Percentiles rank a stretch among this genome's conserved stretches.
phyloP scores from a whole-genome alignment of 2,888 invertebrate genomes.

The Melitaea athalia region DNA sequence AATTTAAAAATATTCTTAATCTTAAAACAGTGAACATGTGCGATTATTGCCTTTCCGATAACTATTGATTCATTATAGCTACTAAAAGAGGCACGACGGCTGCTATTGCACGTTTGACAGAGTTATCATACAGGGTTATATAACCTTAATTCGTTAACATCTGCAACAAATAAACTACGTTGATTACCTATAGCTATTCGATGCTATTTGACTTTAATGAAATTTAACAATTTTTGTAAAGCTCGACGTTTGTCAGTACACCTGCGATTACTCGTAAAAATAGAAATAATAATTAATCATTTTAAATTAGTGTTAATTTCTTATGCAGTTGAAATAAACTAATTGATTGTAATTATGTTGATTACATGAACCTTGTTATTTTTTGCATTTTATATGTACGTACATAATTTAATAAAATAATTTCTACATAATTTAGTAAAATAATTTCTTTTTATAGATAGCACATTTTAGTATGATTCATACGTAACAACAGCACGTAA shows the following conservation, averaged over 20 bases:
- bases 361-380: neutral
- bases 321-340: neutral
- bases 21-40: conserved; percentile 24
- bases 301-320: neutral
- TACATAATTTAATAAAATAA: neutral
- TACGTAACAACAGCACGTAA: neutral
- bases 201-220: conserved; percentile 9
- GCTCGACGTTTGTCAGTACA: conserved; percentile 1
- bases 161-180: conserved; percentile 8
- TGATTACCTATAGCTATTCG: neutral
- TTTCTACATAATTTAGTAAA: neutral
- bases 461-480: conserved; percentile 6
- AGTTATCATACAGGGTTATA: conserved; percentile 12
- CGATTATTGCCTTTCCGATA: conserved; percentile 40
- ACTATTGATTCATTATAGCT: conserved; percentile 43
- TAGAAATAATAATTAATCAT: neutral
- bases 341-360: neutral
- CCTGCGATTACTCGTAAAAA: neutral
- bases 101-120: conserved; percentile 52
- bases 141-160: conserved; percentile 14
- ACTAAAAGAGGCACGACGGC: conserved; percentile 72
- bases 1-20: conserved; percentile 19
- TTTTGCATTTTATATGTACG: neutral
- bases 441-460: conserved; percentile 1
- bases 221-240: conserved; percentile 1